A percentile compares a stretch with the other conserved stretches of the same genome.
These are phyloP conservation scores for Synaphobranchus kaupii DNA, from an alignment of 2,797 vertebrate species.

Conservation along the genomic window DNA sequence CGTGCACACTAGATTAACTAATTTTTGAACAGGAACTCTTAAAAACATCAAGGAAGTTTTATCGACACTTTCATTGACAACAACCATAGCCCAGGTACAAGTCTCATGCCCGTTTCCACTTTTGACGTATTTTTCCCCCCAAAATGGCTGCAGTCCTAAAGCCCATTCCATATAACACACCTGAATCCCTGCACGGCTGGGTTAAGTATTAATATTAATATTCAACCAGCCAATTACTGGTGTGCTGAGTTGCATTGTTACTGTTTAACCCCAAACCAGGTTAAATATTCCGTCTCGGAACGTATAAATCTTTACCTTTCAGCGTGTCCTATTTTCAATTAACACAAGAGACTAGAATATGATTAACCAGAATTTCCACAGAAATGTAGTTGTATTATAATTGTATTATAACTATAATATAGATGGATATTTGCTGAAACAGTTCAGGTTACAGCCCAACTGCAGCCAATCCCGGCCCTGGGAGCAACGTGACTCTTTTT, in stretches of 20 bases:
- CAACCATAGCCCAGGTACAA: neutral
- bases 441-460: neutral
- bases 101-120: constrained; percentile 7
- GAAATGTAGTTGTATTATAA: neutral
- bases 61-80: neutral
- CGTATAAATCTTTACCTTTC: constrained; percentile 13
- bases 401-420: too few relatives aligned
- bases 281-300: constrained; percentile 43
- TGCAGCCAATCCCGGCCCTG: too few relatives aligned
- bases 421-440: neutral
- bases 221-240: constrained; percentile 37
- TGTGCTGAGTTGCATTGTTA: constrained; percentile 42
- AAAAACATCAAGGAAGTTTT: neutral
- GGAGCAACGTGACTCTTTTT: too few relatives aligned
- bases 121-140: neutral
- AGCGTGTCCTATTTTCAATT: neutral
- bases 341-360: neutral
- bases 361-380: neutral
- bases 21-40: neutral
- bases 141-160: neutral
- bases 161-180: neutral
- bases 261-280: constrained; percentile 39
- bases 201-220: constrained; percentile 58
- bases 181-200: constrained; percentile 32
- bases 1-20: too few relatives aligned